phyloP scores from a whole-genome alignment of 2,113 vertebrate genomes.

The Heterotis niloticus region DNA sequence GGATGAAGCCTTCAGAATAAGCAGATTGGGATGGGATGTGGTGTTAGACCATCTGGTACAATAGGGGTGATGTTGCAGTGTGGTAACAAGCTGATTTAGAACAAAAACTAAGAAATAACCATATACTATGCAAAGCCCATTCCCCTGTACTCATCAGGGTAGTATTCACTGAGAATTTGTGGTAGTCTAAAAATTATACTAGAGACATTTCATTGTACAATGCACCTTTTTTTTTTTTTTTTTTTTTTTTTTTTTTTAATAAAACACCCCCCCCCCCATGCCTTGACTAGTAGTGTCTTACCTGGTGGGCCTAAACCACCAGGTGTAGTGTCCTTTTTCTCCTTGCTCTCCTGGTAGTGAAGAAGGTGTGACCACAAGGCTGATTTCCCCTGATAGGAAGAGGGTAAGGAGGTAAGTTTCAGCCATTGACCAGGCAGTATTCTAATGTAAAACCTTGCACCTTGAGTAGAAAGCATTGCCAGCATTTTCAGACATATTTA shows the following conservation, averaged over 20 bases:
- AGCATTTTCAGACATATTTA: too few relatives aligned
- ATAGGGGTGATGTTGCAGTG: background rate
- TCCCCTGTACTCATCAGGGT: background rate
- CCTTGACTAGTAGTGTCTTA: conserved; percentile 42
- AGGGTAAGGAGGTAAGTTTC: background rate
- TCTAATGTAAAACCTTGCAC: background rate
- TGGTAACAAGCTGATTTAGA: background rate
- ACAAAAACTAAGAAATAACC: background rate
- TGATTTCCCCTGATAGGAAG: conserved; percentile 81
- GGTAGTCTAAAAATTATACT: background rate
- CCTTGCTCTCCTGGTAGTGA: conserved; percentile 90
- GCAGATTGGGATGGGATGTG: background rate
- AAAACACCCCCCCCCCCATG: too few relatives aligned
- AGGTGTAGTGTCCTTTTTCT: conserved; percentile 80
- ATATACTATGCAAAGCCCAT: background rate
- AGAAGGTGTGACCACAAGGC: conserved; percentile 95
- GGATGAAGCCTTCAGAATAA: conserved; percentile 74
- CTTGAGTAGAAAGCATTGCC: background rate
- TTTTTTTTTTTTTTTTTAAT: background rate
- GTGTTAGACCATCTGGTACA: background rate
- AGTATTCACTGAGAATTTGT: background rate
- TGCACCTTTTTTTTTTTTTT: background rate
- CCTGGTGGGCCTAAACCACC: conserved; percentile 82
- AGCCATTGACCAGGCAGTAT: background rate
- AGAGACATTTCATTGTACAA: too few relatives aligned